Conservation (phyloP, 2,797 vertebrate species). For the Leptatherina wallacei region DNA sequence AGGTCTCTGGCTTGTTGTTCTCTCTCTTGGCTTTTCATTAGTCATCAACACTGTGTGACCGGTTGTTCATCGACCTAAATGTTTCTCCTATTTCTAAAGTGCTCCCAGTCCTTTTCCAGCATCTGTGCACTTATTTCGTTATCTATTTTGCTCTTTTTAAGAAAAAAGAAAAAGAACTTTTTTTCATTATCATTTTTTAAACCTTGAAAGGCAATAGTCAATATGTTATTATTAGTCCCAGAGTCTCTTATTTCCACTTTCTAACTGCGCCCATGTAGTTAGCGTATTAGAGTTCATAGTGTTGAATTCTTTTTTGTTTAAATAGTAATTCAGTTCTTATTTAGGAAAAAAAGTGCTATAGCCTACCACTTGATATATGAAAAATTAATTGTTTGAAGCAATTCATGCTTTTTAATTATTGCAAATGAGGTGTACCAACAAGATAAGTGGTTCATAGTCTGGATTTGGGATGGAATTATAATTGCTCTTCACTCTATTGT, state of each 20-base stretch:
- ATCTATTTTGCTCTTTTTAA: neutral
- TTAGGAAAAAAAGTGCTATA: neutral
- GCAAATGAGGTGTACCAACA: neutral
- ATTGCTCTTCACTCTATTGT: neutral
- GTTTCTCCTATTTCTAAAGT: conserved; percentile 4
- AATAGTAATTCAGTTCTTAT: neutral
- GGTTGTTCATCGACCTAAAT: conserved; percentile 5
- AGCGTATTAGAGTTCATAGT: neutral
- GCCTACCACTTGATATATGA: neutral
- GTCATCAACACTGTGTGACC: conserved; percentile 9
- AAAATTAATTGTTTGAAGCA: neutral
- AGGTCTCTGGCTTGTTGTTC: conserved; percentile 19
- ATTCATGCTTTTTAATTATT: neutral
- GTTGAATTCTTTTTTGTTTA: neutral
- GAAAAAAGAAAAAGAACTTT: too few species aligned
- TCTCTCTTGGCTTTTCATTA: conserved; percentile 4
- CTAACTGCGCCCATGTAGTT: neutral
- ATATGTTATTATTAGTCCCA: too few species aligned
- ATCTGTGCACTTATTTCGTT: neutral
- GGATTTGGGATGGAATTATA: neutral
- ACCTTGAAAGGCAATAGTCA: too few species aligned
- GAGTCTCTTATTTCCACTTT: neutral
- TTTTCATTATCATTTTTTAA: too few species aligned
- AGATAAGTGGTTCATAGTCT: neutral
- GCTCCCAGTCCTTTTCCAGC: neutral